Base-by-base conservation (phyloP, 2,113 vertebrate genomes). In the Petrocephalus microphthalmus region DNA sequence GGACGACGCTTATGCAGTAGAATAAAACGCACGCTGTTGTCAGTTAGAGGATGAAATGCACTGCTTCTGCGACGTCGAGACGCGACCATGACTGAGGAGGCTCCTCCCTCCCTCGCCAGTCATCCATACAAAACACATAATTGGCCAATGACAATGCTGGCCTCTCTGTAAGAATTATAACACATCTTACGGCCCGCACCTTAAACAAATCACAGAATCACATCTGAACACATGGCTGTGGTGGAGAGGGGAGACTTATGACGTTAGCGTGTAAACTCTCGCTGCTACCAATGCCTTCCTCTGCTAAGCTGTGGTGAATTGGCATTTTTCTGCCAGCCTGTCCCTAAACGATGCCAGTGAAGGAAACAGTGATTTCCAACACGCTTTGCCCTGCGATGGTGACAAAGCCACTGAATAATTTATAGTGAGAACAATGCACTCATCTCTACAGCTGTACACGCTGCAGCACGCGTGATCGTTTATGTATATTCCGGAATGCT, bases 331-430 rank as follows among this genome's bases (percentile, higher is more conserved):
- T 17, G 17, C n/a, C n/a, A 54, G 52, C 15, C 7, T 8, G 29
- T 54, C 56, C 25, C 84, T 33, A 15, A 85, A 54, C 52, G 53
- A 20, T 8, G 2, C 7, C 45, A 33, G 15, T 87, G 51, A 89
- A 87, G 51, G 25, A 71, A 85, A 85, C 49, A 56, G 25, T 54
- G 22, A 49, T 85, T 53, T 74, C 37, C 57, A 74, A 74, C 20
- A 15, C 33, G 25, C 37, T 60, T 89, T 83, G 45, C 8, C 85
- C 81, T 53, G 33, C 7, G 33, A 87, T 52, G 78, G 22, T 87
- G 54, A 71, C 11, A 83, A 87, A 19, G 54, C 56, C 78, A 47
- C 15, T 89, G 51, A 67, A 87, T 89, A 60, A 71, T 33, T 87
- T 56, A 52, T 74, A 82, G 81, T 13, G 19, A 83, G 4, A 5